These are phyloP conservation scores for Bambusicola thoracicus DNA, from an alignment of 2,113 vertebrate species.

Conservation along the genomic window DNA sequence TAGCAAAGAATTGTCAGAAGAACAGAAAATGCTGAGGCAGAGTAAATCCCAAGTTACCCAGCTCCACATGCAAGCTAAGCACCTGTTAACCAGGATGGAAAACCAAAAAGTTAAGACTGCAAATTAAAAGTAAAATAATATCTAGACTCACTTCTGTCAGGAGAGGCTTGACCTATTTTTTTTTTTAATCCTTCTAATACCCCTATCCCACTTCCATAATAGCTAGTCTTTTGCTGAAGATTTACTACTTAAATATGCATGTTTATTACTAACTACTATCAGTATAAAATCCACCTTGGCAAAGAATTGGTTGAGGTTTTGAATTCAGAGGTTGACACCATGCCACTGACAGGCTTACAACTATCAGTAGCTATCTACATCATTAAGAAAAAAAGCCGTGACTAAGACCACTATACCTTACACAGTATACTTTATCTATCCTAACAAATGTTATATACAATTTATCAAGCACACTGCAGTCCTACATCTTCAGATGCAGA, in stretches of 20 bases:
- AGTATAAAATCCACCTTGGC: neutral
- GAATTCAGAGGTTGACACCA: neutral
- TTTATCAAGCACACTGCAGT: neutral
- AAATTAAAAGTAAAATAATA: neutral
- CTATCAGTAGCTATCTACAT: neutral
- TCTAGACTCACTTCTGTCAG: neutral
- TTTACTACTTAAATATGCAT: neutral
- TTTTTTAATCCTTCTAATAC: too few species aligned
- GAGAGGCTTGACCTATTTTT: too few species aligned
- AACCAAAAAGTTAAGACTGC: neutral
- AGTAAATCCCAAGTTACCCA: neutral
- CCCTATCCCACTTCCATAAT: neutral
- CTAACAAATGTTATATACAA: accelerated
- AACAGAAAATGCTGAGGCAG: neutral
- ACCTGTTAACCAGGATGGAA: neutral
- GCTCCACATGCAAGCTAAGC: neutral
- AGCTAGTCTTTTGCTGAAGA: neutral
- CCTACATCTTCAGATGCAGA: neutral
- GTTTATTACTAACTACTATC: neutral
- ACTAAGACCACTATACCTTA: neutral
- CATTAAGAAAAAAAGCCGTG: neutral
- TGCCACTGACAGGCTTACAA: neutral
- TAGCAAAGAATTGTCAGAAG: neutral
- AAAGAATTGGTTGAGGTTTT: neutral
- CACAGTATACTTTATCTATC: neutral